Percentiles rank a stretch among this genome's conserved stretches.
phyloP scores from a whole-genome alignment of 2,113 vertebrate species.

The Microcebus ravelobensis region DNA sequence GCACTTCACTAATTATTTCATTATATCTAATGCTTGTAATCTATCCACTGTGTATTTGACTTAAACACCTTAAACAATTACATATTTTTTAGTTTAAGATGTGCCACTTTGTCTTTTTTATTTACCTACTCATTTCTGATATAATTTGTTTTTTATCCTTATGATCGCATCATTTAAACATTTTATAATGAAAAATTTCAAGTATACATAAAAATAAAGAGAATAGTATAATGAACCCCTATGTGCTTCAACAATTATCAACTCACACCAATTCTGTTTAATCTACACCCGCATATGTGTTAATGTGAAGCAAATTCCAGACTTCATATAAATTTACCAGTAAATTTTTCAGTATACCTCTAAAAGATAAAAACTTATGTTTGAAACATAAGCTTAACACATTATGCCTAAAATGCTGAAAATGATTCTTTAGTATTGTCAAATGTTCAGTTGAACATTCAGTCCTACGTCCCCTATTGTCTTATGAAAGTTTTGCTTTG shows the following conservation, averaged over 20 bases:
- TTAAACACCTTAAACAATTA: not conserved
- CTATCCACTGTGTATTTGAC: not conserved
- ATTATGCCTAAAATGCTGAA: not conserved
- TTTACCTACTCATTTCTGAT: conserved; percentile 5
- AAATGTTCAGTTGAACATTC: not conserved
- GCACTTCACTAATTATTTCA: not conserved
- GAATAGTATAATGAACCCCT: not conserved
- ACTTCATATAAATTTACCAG: not conserved
- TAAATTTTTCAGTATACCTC: not conserved
- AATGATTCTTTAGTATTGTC: not conserved
- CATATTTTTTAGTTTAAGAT: not conserved
- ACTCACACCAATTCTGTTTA: not conserved
- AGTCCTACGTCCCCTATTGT: not conserved
- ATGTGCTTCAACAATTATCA: not conserved
- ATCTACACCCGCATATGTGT: not conserved
- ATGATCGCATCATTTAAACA: not conserved
- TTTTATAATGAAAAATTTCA: not conserved
- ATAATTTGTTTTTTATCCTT: not conserved
- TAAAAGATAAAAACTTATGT: not conserved
- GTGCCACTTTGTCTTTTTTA: not conserved
- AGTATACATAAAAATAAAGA: not conserved
- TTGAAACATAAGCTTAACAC: not conserved
- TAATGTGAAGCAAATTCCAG: conserved; percentile 7
- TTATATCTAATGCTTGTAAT: not conserved
- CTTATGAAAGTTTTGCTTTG: not conserved